These are phyloP conservation scores for Sebastes aleutianus DNA, from an alignment of 2,797 vertebrate genomes.

Conservation along the genomic window DNA sequence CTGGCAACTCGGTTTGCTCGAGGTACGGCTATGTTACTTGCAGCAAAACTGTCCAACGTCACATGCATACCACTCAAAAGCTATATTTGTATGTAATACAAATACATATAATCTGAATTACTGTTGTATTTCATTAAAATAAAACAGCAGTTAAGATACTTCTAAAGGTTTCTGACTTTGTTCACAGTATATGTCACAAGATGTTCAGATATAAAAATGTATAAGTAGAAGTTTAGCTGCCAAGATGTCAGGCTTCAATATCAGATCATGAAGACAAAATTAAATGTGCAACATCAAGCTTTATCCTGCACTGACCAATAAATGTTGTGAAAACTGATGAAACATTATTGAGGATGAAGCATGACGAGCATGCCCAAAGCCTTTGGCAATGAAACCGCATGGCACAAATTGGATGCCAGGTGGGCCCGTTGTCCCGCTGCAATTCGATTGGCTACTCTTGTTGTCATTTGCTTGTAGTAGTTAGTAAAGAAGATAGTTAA, in stretches of 20 bases:
- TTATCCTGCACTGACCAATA: not conserved
- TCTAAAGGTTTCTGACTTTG: not conserved
- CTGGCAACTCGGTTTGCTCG: constrained; percentile 21
- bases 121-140: not conserved
- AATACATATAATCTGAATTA: not conserved
- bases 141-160: not conserved
- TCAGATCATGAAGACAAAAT: not conserved
- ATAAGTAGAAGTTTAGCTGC: not conserved
- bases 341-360: not conserved
- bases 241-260: not conserved
- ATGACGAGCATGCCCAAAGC: not conserved
- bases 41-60: not conserved
- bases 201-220: too few relatives aligned
- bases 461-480: not conserved
- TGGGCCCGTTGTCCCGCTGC: not conserved
- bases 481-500: not conserved
- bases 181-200: not conserved
- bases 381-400: not conserved
- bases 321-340: not conserved
- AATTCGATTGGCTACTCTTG: not conserved
- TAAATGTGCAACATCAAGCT: not conserved
- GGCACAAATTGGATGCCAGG: not conserved
- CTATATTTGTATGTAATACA: not conserved
- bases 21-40: not conserved
- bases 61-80: not conserved